Base-by-base conservation (phyloP, 2,888 invertebrate genomes). In the Plusia festucae region DNA sequence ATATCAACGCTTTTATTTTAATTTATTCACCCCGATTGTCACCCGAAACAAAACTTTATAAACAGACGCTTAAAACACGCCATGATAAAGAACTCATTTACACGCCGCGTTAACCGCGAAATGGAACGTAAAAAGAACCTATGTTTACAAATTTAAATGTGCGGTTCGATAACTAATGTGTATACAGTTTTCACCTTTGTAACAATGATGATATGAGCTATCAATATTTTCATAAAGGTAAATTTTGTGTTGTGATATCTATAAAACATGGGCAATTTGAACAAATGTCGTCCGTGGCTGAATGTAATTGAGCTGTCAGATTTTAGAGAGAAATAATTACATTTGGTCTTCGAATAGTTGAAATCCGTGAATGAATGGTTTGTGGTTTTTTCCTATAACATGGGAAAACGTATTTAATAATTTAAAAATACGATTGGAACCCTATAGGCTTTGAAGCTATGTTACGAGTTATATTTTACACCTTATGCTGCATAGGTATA, bases 51-150 rank as follows among this genome's bases (percentile, higher is more conserved):
- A 90, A 73, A 76, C 77, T 71, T 73, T 85, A 90, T 88, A 92
- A 92, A 93, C 90, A 90, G 82, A 82, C 87, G 85, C 87, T 91
- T 89, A 90, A 92, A 93, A 90, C 90, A 88, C 86, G 87, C 85
- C 82, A 79, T 87, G 91, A 93, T 93, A 95, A 94, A 94, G 93
- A 92, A 94, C 93, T 93, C 91, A 94, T 95, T 95, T 94, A 92
- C 89, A 93, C 94, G 94, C 85, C 82, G 85, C 89, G 90, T 94
- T 94, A 94, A 90, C 91, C 90, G 86, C 90, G 90, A 91, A 94
- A 94, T 93, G 90, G 88, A 84, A 90, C 89, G 90, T 85, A 89
- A 91, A 93, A 91, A 90, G 86, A 85, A 85, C 85, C 83, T 85
- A 81, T 81, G 77, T 80, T 67, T 74, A 83, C 85, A 79, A 85